phyloP scores from a whole-genome alignment of 2,888 invertebrate genomes.

The Conchocele bisecta region DNA sequence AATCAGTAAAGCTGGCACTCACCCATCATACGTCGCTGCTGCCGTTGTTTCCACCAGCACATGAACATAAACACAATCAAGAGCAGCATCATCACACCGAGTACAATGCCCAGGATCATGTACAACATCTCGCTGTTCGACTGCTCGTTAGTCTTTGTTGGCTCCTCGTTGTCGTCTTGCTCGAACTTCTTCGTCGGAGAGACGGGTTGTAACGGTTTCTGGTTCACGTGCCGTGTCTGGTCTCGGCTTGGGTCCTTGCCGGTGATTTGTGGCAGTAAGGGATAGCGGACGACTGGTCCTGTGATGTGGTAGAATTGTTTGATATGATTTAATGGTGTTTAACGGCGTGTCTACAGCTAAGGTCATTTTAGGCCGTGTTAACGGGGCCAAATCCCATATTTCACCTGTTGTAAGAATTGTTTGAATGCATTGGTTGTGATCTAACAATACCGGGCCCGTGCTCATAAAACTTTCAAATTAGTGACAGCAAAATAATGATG shows the following conservation, averaged over 20 bases:
- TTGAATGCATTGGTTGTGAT: too few species aligned
- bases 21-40: constrained; percentile 77
- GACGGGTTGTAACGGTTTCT: not conserved
- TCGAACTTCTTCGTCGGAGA: not conserved
- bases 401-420: not conserved
- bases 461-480: too few species aligned
- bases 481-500: too few species aligned
- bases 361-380: too few species aligned
- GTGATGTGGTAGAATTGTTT: not conserved
- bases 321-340: not conserved
- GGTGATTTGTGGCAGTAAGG: too few species aligned
- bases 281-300: not conserved
- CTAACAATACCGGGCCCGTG: too few species aligned
- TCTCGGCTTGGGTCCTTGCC: too few species aligned
- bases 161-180: constrained; percentile 19
- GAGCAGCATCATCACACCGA: constrained; percentile 79
- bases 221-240: too few species aligned
- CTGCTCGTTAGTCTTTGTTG: constrained; percentile 43
- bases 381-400: too few species aligned
- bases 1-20: too few species aligned
- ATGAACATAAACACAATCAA: constrained; percentile 79
- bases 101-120: constrained; percentile 80
- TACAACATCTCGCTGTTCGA: constrained; percentile 77
- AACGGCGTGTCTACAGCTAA: too few species aligned
- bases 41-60: constrained; percentile 81